These are phyloP conservation scores for Tragulus kanchil DNA, from an alignment of 2,113 vertebrate species.

Conservation along the genomic window DNA sequence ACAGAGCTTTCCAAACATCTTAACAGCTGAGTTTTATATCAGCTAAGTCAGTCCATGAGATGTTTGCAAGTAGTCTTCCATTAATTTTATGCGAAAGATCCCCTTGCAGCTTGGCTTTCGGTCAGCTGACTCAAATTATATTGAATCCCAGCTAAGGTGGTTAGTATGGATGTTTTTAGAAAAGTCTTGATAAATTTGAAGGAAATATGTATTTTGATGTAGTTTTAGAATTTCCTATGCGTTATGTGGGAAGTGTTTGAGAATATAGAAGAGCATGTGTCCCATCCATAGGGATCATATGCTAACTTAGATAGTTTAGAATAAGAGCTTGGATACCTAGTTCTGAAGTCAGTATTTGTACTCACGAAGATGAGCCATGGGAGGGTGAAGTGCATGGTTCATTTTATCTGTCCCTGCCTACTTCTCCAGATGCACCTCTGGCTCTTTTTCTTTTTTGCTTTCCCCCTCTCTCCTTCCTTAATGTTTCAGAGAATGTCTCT, in stretches of 20 bases:
- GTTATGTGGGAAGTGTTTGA: constrained; percentile 14
- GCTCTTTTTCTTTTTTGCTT: not conserved
- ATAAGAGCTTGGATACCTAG: not conserved
- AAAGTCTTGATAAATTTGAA: constrained; percentile 57
- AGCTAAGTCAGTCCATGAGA: constrained; percentile 64
- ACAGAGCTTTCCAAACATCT: not conserved
- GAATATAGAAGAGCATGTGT: constrained; percentile 20
- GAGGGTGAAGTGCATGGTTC: not conserved
- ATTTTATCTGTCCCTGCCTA: not conserved
- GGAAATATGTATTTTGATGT: not conserved
- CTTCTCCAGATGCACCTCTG: not conserved
- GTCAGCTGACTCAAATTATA: not conserved
- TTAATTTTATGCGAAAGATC: constrained; percentile 73
- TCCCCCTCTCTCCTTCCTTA: not conserved
- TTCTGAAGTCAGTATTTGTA: not conserved
- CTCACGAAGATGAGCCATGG: too few relatives aligned
- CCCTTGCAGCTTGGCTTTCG: constrained; percentile 41
- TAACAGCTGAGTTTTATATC: not conserved
- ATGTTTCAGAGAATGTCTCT: not conserved
- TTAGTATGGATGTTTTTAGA: constrained; percentile 44
- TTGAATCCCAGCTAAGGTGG: constrained; percentile 3
- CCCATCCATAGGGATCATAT: not conserved
- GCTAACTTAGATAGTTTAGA: constrained; percentile 31
- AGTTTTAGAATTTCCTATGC: not conserved
- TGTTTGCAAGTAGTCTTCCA: constrained; percentile 72